Conservation (phyloP, 2,888 invertebrate genomes). For the Xiphydria camelus region DNA sequence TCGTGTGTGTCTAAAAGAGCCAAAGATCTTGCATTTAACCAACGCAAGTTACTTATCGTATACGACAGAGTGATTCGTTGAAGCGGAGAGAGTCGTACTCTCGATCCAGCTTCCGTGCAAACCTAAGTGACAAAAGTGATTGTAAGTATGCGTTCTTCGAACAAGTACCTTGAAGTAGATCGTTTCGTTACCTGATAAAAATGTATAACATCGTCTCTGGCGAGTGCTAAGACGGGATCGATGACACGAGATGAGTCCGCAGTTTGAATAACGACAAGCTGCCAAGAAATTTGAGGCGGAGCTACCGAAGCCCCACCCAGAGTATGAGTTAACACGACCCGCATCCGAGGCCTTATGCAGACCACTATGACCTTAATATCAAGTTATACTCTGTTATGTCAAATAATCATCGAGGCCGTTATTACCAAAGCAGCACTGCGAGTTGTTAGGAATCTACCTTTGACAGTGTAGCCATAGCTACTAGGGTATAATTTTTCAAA, state of each 20-base stretch:
- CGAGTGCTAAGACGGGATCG: conserved; percentile 89
- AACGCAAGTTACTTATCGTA: conserved; percentile 75
- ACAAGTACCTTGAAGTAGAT: conserved; percentile 1
- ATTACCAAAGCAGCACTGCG: no score
- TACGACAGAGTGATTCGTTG: conserved; percentile 73
- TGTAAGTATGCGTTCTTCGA: not conserved
- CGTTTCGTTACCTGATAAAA: conserved; percentile 73
- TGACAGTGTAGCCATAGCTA: conserved; percentile 93
- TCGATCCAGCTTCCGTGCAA: conserved; percentile 60
- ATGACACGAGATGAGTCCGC: conserved; percentile 68
- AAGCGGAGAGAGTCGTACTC: conserved; percentile 67
- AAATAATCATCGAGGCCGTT: no score
- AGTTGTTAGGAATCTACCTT: conserved; percentile 71
- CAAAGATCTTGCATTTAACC: conserved; percentile 82
- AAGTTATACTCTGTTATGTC: no score
- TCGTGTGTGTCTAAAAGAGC: conserved; percentile 86
- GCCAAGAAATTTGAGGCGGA: conserved; percentile 92
- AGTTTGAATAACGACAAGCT: conserved; percentile 81
- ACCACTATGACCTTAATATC: conserved; percentile 71
- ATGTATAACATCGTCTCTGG: conserved; percentile 79
- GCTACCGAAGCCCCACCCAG: conserved; percentile 73
- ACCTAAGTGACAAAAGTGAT: conserved; percentile 52
- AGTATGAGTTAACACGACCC: conserved; percentile 77
- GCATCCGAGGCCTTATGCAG: conserved; percentile 74
- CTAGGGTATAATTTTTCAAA: conserved; percentile 73